phyloP scores from a whole-genome alignment of 2,888 invertebrate species.

The Drosophila subsilvestris region DNA sequence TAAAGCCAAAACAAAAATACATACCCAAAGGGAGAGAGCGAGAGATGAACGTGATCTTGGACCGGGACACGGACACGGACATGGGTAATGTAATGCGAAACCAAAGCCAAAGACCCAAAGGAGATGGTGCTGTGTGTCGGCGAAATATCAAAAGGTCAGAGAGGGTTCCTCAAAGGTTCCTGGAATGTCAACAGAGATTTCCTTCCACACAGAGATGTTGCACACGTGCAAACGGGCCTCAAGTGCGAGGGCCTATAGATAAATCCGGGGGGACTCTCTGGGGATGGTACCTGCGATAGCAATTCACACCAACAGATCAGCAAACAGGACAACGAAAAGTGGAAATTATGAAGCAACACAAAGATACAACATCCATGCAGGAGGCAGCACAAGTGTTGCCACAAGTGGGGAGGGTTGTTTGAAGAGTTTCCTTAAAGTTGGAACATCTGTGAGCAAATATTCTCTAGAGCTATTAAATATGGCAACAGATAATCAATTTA shows the following conservation, averaged over 20 bases:
- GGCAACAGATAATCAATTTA: neutral
- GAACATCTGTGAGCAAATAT: no score
- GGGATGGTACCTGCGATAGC: constrained; percentile 56
- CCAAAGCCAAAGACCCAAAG: constrained; percentile 34
- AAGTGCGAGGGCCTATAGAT: constrained; percentile 47
- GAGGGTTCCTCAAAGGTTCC: constrained; percentile 79
- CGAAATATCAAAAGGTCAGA: constrained; percentile 69
- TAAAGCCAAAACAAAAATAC: constrained; percentile 56
- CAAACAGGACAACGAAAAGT: constrained; percentile 68
- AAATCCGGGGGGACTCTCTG: constrained; percentile 1
- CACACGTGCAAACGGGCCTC: constrained; percentile 80
- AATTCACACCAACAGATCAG: constrained; percentile 62
- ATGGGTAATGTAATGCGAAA: constrained; percentile 76
- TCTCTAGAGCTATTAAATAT: neutral
- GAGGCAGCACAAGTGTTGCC: constrained; percentile 3
- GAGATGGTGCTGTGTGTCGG: constrained; percentile 40
- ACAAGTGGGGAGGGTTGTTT: constrained; percentile 29
- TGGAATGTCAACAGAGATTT: constrained; percentile 82
- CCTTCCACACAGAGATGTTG: constrained; percentile 74
- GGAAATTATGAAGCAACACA: constrained; percentile 47
- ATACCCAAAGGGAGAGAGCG: constrained; percentile 7
- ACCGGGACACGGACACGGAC: constrained; percentile 30
- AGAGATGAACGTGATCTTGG: constrained; percentile 13
- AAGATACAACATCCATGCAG: neutral
- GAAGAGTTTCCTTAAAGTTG: neutral